These are phyloP conservation scores for Blastomussa wellsi DNA, from an alignment of 92 coral and sea anemone genomes.

Conservation along the genomic window DNA sequence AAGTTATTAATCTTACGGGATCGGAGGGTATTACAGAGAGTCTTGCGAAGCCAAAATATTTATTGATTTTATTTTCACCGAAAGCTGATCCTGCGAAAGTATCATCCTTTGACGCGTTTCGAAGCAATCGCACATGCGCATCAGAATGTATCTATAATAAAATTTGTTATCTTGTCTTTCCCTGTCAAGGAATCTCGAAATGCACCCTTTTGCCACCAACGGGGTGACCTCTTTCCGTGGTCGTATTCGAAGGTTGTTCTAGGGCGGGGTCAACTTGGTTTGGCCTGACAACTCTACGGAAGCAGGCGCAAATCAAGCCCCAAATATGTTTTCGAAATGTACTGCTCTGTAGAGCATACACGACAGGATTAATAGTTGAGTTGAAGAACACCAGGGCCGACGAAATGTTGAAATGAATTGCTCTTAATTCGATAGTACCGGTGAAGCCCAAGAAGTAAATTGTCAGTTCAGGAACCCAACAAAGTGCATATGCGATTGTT, in stretches of 20 bases:
- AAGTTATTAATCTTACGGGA: too few species aligned
- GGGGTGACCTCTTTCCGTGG: not conserved
- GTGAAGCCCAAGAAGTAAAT: conserved; percentile 44
- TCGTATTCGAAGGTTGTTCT: not conserved
- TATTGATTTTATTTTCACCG: too few species aligned
- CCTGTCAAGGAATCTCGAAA: not conserved
- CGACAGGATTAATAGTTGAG: conserved; percentile 30
- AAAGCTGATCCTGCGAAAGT: too few species aligned
- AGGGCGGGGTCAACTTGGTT: conserved; percentile 1
- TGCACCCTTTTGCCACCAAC: not conserved
- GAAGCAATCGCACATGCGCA: too few species aligned
- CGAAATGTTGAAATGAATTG: conserved; percentile 30
- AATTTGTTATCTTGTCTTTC: not conserved
- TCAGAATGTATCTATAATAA: too few species aligned
- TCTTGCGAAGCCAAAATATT: too few species aligned
- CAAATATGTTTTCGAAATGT: conserved; percentile 20
- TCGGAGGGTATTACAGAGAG: too few species aligned
- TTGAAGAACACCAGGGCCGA: conserved; percentile 37
- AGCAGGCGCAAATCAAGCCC: conserved; percentile 20
- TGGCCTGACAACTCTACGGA: not conserved
- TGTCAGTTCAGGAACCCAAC: conserved; percentile 47
- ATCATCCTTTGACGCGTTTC: too few species aligned
- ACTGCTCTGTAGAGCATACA: conserved; percentile 41
- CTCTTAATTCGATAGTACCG: conserved; percentile 1
- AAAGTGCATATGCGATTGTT: conserved; percentile 38